These are phyloP conservation scores for Saxidomus purpurata DNA, from an alignment of 1,140 invertebrate genomes.

Conservation along the genomic window DNA sequence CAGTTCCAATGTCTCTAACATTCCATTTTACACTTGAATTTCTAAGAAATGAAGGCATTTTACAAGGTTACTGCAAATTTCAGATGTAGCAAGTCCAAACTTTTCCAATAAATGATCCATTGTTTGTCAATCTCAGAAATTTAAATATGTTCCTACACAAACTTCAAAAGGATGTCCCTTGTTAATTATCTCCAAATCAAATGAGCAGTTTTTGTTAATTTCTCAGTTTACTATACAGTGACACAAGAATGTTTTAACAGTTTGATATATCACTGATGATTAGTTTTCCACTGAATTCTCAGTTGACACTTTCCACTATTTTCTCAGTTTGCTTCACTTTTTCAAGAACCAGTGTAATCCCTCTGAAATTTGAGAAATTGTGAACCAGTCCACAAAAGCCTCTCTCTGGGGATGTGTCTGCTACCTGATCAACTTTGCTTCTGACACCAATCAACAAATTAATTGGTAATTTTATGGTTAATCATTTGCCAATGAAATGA, in stretches of 20 bases:
- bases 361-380: background rate
- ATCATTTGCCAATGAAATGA: background rate
- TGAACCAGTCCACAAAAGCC: conserved; percentile 31
- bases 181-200: background rate
- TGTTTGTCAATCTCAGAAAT: conserved; percentile 2
- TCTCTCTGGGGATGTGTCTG: conserved; percentile 20
- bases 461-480: conserved; percentile 32
- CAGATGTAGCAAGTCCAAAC: background rate
- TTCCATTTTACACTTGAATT: conserved; percentile 8
- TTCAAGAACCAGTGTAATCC: conserved; percentile 17
- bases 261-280: conserved; percentile 5
- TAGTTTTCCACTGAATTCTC: conserved; percentile 12
- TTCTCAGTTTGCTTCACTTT: conserved; percentile 9
- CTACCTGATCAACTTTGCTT: background rate
- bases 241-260: conserved; percentile 9
- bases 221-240: background rate
- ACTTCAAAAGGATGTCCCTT: background rate
- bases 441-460: conserved; percentile 41
- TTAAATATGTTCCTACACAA: background rate
- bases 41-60: conserved; percentile 13
- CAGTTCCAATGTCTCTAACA: background rate
- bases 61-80: background rate
- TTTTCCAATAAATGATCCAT: conserved; percentile 13
- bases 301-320: conserved; percentile 44
- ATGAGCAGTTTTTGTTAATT: background rate